phyloP scores from a whole-genome alignment of 2,888 invertebrate species.

The Ophion ellenae region DNA sequence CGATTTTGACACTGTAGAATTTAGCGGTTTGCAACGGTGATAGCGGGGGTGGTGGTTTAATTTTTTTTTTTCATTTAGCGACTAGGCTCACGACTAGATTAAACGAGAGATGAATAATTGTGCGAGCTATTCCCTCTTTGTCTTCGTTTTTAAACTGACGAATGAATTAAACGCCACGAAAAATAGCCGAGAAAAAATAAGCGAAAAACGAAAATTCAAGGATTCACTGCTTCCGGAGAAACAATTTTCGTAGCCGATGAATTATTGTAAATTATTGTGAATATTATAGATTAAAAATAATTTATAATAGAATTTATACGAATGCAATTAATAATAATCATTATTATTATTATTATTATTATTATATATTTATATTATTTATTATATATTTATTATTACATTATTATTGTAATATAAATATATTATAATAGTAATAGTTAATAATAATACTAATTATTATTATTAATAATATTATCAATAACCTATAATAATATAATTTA shows the following conservation, averaged over 20 bases:
- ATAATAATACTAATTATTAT: not conserved
- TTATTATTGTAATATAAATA: not conserved
- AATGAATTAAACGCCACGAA: too few relatives aligned
- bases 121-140: not conserved
- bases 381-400: not conserved
- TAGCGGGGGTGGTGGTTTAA: conserved; percentile 52
- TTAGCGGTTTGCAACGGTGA: conserved; percentile 47
- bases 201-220: too few relatives aligned
- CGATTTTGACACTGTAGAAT: conserved; percentile 58
- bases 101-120: conserved; percentile 10
- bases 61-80: conserved; percentile 20
- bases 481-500: not conserved
- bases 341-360: not conserved
- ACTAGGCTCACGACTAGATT: conserved; percentile 16
- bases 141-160: too few relatives aligned
- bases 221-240: not conserved
- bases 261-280: too few relatives aligned
- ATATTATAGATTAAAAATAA: too few relatives aligned
- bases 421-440: not conserved
- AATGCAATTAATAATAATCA: not conserved
- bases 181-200: too few relatives aligned
- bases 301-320: too few relatives aligned
- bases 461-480: too few relatives aligned
- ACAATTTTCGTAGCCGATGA: not conserved
- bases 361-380: not conserved